Percentiles rank a stretch among this genome's conserved stretches.
Conservation (phyloP, 2,888 invertebrate genomes). For the Mimachlamys varia region DNA sequence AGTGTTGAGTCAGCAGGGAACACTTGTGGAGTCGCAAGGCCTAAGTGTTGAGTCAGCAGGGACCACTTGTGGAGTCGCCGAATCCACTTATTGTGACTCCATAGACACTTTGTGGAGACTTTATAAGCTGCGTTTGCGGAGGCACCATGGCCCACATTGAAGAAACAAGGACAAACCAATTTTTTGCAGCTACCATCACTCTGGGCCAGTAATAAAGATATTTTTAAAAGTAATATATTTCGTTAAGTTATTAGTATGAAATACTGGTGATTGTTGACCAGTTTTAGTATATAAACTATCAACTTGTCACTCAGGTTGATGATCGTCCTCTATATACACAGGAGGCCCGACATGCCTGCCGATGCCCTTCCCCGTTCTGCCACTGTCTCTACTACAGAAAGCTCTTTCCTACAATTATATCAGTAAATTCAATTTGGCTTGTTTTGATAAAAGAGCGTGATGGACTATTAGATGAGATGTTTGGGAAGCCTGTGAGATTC, state of each 20-base stretch:
- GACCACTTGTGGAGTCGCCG: too few relatives aligned
- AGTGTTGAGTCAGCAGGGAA: too few relatives aligned
- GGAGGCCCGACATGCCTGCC: not conserved
- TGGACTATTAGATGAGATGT: slow-evolving; percentile 19
- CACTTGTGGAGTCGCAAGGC: too few relatives aligned
- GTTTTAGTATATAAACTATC: not conserved
- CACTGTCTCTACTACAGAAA: not conserved
- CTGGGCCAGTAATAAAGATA: not conserved
- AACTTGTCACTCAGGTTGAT: not conserved
- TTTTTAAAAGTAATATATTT: too few relatives aligned
- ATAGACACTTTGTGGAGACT: too few relatives aligned
- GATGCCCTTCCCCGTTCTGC: not conserved
- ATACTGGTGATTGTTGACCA: not conserved
- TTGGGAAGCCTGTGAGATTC: slow-evolving; percentile 2
- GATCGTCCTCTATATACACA: not conserved
- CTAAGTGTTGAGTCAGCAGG: too few relatives aligned
- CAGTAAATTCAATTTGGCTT: slow-evolving; percentile 29
- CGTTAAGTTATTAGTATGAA: not conserved
- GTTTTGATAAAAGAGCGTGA: slow-evolving; percentile 15
- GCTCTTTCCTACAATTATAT: slow-evolving; percentile 28
- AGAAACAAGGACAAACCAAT: too few relatives aligned
- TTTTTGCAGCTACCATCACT: too few relatives aligned
- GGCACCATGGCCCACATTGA: too few relatives aligned
- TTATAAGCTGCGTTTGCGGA: too few relatives aligned
- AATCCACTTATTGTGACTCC: too few relatives aligned